Conservation (phyloP, 2,888 invertebrate species). For the Epsilonema sp. region DNA sequence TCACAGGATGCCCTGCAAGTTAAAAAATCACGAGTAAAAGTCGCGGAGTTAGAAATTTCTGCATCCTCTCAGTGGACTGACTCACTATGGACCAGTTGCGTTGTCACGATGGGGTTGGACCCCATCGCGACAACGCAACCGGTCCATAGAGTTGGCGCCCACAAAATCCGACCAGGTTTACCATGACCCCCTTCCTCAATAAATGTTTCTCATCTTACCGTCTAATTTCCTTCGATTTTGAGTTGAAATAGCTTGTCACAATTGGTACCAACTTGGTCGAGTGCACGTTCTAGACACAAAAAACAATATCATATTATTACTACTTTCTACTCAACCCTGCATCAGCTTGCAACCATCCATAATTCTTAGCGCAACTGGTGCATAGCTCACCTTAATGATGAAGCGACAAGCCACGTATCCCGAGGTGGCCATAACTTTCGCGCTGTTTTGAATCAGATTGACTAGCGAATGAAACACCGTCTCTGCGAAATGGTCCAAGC, state of each 20-base stretch:
- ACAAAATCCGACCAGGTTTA: too few relatives aligned
- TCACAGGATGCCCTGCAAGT: slow-evolving; percentile 44
- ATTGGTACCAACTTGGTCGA: slow-evolving; percentile 58
- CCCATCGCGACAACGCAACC: too few relatives aligned
- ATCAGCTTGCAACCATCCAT: too few relatives aligned
- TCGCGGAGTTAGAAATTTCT: too few relatives aligned
- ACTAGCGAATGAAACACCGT: slow-evolving; percentile 60
- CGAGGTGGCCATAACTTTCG: slow-evolving; percentile 49
- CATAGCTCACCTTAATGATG: slow-evolving; percentile 59
- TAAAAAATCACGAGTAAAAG: too few relatives aligned
- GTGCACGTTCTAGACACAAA: slow-evolving; percentile 43
- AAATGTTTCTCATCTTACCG: slow-evolving; percentile 21
- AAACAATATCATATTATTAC: slow-evolving; percentile 10
- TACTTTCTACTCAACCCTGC: background rate
- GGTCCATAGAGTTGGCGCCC: too few relatives aligned
- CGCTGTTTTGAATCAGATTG: slow-evolving; percentile 76
- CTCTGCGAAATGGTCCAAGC: slow-evolving; percentile 66
- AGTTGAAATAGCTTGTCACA: slow-evolving; percentile 33
- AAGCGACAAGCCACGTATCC: slow-evolving; percentile 66
- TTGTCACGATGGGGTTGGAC: too few relatives aligned
- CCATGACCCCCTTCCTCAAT: slow-evolving; percentile 4
- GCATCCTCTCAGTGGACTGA: too few relatives aligned
- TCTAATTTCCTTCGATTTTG: slow-evolving; percentile 46
- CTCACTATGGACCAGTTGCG: too few relatives aligned
- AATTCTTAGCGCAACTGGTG: too few relatives aligned